A percentile compares a stretch with the other conserved stretches of the same genome.
These are phyloP conservation scores for Drosophila macrospina DNA, from an alignment of 2,888 invertebrate genomes.

Conservation along the genomic window DNA sequence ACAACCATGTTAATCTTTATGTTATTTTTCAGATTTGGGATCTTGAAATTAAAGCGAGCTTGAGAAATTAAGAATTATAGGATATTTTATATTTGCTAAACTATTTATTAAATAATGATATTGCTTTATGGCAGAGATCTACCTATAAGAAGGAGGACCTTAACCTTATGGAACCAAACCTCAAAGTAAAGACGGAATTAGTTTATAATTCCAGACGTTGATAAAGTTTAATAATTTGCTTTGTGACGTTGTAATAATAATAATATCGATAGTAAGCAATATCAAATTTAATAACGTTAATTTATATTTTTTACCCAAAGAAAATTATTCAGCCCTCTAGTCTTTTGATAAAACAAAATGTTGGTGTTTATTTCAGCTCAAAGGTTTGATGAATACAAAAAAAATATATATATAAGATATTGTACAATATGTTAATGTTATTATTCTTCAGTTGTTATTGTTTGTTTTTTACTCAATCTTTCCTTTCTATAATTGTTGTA, in stretches of 20 bases:
- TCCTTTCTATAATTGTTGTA: constrained; percentile 28
- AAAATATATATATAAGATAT: constrained; percentile 57
- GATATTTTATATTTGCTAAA: too few species aligned
- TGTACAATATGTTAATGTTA: constrained; percentile 69
- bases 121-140: too few species aligned
- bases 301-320: neutral
- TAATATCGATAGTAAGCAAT: too few species aligned
- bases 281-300: neutral
- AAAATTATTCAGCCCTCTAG: neutral
- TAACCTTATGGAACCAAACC: too few species aligned
- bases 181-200: too few species aligned
- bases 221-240: too few species aligned
- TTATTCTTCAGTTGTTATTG: constrained; percentile 28
- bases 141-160: too few species aligned
- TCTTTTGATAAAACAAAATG: constrained; percentile 68
- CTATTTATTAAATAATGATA: too few species aligned
- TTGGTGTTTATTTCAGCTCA: constrained; percentile 74
- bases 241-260: too few species aligned
- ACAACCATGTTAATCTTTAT: neutral
- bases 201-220: too few species aligned
- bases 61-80: neutral
- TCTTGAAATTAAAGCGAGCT: neutral
- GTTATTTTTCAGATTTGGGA: neutral
- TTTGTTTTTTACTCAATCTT: constrained; percentile 28
- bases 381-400: constrained; percentile 63